Evolutionary conservation across 2,888 invertebrate genomes (phyloP).

Genomic region (Ectobius pallidus): DNA sequence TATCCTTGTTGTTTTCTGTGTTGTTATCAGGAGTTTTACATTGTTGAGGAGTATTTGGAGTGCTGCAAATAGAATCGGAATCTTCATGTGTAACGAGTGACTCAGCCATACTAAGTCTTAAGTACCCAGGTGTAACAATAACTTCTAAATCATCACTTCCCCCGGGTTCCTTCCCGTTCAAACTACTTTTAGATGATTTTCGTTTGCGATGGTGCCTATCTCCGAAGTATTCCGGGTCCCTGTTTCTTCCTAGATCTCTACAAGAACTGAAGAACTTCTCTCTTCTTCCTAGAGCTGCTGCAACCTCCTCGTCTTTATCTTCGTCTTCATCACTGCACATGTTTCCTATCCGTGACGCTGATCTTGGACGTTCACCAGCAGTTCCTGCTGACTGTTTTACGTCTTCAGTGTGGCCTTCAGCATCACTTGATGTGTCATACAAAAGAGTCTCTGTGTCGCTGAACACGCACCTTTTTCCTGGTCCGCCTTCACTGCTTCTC

Average conservation of each 20-base stretch:
- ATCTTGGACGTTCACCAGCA: background rate
- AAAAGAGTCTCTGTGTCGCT: slow-evolving; percentile 58
- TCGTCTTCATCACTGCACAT: slow-evolving; percentile 48
- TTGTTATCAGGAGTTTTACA: background rate
- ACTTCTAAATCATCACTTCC: slow-evolving; percentile 46
- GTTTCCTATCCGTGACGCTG: slow-evolving; percentile 35
- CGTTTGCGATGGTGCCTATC: slow-evolving; percentile 43
- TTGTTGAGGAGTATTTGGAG: slow-evolving; percentile 43
- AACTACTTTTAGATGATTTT: slow-evolving; percentile 45
- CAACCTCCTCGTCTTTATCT: slow-evolving; percentile 48
- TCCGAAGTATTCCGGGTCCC: slow-evolving; percentile 45
- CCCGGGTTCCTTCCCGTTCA: slow-evolving; percentile 38
- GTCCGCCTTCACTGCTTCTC: slow-evolving; percentile 46
- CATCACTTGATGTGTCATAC: slow-evolving; percentile 56
- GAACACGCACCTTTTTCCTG: slow-evolving; percentile 52
- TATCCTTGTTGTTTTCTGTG: slow-evolving; percentile 13
- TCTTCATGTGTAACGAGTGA: slow-evolving; percentile 53
- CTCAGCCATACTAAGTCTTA: slow-evolving; percentile 53
- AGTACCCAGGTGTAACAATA: slow-evolving; percentile 48
- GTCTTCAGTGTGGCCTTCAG: slow-evolving; percentile 46
- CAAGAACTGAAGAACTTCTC: slow-evolving; percentile 46
- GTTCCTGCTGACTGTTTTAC: background rate
- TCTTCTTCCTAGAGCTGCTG: slow-evolving; percentile 47
- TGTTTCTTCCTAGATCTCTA: slow-evolving; percentile 44
- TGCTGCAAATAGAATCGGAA: slow-evolving; percentile 50